Percentiles rank a stretch among this genome's conserved stretches.
Evolutionary conservation across 2,888 invertebrate species (phyloP).

Genomic region (Oligia latruncula): DNA sequence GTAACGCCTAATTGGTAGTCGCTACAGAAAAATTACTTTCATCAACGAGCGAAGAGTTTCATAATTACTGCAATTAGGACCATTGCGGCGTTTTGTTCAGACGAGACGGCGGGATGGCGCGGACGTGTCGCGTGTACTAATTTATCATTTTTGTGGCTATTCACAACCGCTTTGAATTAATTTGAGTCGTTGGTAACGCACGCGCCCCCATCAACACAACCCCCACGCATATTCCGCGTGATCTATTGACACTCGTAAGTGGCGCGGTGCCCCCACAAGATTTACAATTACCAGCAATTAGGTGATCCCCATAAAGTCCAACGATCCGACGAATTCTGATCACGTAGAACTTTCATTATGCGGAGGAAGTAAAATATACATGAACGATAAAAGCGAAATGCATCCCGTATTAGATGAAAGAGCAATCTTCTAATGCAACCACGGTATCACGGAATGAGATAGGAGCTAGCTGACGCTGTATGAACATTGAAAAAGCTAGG

Average conservation of each 20-base stretch:
- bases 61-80: constrained; percentile 87
- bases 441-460: constrained; percentile 55
- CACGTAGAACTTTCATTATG: constrained; percentile 60
- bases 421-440: constrained; percentile 65
- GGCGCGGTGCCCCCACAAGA: constrained; percentile 29
- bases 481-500: constrained; percentile 52
- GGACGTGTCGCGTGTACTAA: constrained; percentile 85
- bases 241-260: constrained; percentile 59
- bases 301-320: constrained; percentile 18
- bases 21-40: constrained; percentile 88
- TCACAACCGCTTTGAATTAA: constrained; percentile 71
- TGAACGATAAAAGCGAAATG: constrained; percentile 61
- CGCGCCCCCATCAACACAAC: constrained; percentile 43
- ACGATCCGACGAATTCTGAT: constrained; percentile 45
- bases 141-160: constrained; percentile 78
- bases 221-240: constrained; percentile 59
- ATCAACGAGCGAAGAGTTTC: constrained; percentile 88
- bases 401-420: constrained; percentile 59
- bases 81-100: constrained; percentile 82
- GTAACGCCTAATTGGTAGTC: constrained; percentile 87
- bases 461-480: constrained; percentile 52
- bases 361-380: constrained; percentile 55
- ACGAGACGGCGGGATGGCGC: constrained; percentile 73
- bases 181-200: constrained; percentile 66
- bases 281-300: constrained; percentile 63